Conservation (phyloP, 1,140 invertebrate species). For the Ceratina calcarata region DNA sequence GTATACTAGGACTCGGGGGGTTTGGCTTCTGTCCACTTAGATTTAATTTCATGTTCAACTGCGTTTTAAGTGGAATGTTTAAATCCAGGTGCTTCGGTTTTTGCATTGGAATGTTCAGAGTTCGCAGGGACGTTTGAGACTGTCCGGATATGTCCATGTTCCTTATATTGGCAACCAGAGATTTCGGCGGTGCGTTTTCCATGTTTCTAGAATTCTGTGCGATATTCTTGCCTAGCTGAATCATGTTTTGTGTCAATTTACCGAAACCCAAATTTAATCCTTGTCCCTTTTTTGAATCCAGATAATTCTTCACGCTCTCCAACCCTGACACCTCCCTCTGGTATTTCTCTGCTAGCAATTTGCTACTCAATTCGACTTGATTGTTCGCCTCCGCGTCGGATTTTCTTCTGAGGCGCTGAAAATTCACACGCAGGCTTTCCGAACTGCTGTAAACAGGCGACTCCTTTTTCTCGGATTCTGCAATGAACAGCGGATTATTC, state of each 20-base stretch:
- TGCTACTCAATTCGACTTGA: slow-evolving; percentile 68
- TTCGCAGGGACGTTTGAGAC: slow-evolving; percentile 41
- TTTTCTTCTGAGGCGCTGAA: slow-evolving; percentile 70
- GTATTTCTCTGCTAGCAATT: slow-evolving; percentile 74
- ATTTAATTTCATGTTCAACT: slow-evolving; percentile 53
- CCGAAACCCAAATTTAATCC: slow-evolving; percentile 70
- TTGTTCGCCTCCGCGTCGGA: slow-evolving; percentile 72
- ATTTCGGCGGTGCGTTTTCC: slow-evolving; percentile 51
- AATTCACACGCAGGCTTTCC: slow-evolving; percentile 71
- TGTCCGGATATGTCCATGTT: slow-evolving; percentile 57
- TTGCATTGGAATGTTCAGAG: slow-evolving; percentile 62
- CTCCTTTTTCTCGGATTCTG: slow-evolving; percentile 70
- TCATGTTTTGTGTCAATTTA: slow-evolving; percentile 74
- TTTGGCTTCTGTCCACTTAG: slow-evolving; percentile 47
- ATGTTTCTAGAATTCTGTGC: slow-evolving; percentile 69
- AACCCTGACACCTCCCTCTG: slow-evolving; percentile 73
- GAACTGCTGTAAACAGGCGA: slow-evolving; percentile 71
- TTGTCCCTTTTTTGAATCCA: slow-evolving; percentile 75
- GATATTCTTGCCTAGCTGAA: slow-evolving; percentile 74
- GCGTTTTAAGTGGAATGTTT: slow-evolving; percentile 62
- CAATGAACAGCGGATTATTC: slow-evolving; percentile 75
- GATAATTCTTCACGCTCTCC: slow-evolving; percentile 77
- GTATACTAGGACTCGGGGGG: slow-evolving; percentile 61
- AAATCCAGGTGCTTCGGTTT: slow-evolving; percentile 71
- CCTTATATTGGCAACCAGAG: slow-evolving; percentile 51